These are phyloP conservation scores for Morpho deidamia DNA, from an alignment of 2,888 invertebrate genomes.

Conservation along the genomic window DNA sequence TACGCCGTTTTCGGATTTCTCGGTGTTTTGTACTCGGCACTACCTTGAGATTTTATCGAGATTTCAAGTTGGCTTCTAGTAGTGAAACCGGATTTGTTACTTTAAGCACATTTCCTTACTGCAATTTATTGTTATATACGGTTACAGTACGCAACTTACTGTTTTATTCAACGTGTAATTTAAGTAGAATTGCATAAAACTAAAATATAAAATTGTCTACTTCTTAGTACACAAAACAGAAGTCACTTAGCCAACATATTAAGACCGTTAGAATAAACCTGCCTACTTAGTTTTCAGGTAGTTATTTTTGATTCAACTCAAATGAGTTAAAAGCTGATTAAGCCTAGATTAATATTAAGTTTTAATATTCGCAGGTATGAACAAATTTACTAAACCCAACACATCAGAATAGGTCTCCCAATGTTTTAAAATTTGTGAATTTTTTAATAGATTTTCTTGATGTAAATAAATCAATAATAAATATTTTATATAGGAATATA, in stretches of 20 bases:
- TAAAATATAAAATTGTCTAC: neutral
- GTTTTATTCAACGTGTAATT: neutral
- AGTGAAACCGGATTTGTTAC: constrained; percentile 22
- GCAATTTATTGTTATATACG: constrained; percentile 13
- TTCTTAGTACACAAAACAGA: too few species aligned
- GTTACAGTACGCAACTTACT: neutral
- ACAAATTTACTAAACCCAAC: too few species aligned
- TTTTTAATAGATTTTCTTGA: too few species aligned
- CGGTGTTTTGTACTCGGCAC: constrained; percentile 55
- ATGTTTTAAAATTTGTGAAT: too few species aligned
- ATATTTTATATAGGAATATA: too few species aligned
- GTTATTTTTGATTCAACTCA: too few species aligned
- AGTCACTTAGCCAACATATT: neutral
- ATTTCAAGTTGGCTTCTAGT: constrained; percentile 26
- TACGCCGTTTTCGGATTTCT: constrained; percentile 61
- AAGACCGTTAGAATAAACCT: neutral
- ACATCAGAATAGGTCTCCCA: too few species aligned
- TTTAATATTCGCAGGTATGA: too few species aligned
- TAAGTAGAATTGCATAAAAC: neutral
- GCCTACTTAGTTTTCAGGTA: too few species aligned
- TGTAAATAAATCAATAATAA: too few species aligned
- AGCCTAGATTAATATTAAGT: too few species aligned
- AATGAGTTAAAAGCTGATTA: too few species aligned
- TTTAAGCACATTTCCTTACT: constrained; percentile 17
- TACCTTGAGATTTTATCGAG: constrained; percentile 50